Evolutionary conservation across 2,113 vertebrate species (phyloP), one percentile per base, ranked within the genome.

Genomic region (Puma concolor): DNA sequence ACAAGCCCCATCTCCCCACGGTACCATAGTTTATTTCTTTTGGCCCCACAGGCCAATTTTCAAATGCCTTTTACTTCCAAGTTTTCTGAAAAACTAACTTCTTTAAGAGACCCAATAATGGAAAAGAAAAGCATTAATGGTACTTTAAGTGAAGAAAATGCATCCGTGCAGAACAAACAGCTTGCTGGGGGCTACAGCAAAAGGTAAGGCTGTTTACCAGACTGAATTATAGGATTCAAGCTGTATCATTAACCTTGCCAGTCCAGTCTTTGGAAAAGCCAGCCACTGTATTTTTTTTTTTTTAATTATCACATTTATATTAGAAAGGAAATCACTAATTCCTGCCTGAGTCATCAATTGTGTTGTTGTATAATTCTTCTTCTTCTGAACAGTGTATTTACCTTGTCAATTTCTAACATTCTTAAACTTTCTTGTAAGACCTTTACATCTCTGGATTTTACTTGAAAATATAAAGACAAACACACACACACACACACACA

Each of bases 71-170:
- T 97, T 84, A 94, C 92, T 92, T 66, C 77, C 94, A 17, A 93
- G 77, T 57, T 29, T 98, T 97, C 82, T 71, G 79, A 95, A 91
- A 96, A 57, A 60, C 38, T 64, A 83, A 94, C 87, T 95, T 92
- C 71, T 95, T 91, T 74, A 76, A 94, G 81, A 96, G 38, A 92
- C 41, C 72, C 80, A 63, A 80, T 0, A 97, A 72, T 11, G 88
- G 67, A 67, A 94, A 97, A 82, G 57, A 95, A 98, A 95, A 41
- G 72, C 57, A 97, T 95, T 94, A 96, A 13, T 23, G 52, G 33
- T 88, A 41, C 79, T 97, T 98, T 96, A 98, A 97, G 87, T 48
- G 27, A 98, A 96, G 76, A 95, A 87, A 97, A 97, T 7, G 29
- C 87, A 95, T 67, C 84, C 74, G 80, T 15, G 33, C 67, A 97